Evolutionary conservation across 2,888 invertebrate species (phyloP), one percentile per base, ranked within the genome.

Genomic region (Sepioteuthis lessoniana): DNA sequence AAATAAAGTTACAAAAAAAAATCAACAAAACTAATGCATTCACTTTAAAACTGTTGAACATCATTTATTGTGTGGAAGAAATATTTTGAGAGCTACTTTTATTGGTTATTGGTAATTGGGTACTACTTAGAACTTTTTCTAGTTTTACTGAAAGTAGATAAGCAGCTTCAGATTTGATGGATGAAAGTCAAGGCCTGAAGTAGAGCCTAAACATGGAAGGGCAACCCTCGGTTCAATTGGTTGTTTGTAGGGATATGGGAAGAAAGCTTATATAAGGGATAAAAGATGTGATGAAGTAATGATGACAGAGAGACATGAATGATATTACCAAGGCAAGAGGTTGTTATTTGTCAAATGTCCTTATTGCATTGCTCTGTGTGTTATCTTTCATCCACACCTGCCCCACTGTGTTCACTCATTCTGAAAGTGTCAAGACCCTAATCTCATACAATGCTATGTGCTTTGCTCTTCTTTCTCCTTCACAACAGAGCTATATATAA

Each of bases 141-240:
- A n/a, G 76, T 76, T 76, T n/a, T 76, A 76, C 76, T 76, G n/a
- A 76, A 76, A 76, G 76, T 76, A 76, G 76, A 76, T 76, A 76
- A 76, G n/a, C 76, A 76, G 76, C 76, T n/a, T n/a, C 76, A 76
- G n/a, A 76, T 76, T n/a, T 76, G 76, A 76, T 76, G 76, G 76
- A 76, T 76, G 76, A 76, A 76, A 76, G 76, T 76, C 76, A 76
- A 76, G 76, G 76, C 76, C 76, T 76, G n/a, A 76, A n/a, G 76
- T 76, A 76, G 76, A n/a, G n/a, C 25, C 76, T 76, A 35, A 35
- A n/a, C 35, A 13, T 76, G 76, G 76, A 35, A 76, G 76, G 76
- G 76, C 76, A 76, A 35, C 76, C n/a, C n/a, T 0, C 0, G n/a
- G 76, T 76, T 76, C 76, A 76, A 76, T 76, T 76, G 76, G n/a